Conservation (phyloP, 2,888 invertebrate genomes). For the Trilocha varians region DNA sequence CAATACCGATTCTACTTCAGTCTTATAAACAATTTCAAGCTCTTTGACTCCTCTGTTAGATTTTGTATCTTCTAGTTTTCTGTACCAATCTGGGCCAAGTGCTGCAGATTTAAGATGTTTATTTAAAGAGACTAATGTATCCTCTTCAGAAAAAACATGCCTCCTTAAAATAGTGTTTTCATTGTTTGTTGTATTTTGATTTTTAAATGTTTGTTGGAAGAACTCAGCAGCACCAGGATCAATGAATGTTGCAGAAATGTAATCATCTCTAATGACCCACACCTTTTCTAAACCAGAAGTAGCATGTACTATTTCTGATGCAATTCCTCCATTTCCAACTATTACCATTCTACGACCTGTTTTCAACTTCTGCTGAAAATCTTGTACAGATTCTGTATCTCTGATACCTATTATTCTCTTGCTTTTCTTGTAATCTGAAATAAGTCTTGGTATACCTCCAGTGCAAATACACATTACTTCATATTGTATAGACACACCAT, state of each 20-base stretch:
- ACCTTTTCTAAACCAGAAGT: constrained; percentile 87
- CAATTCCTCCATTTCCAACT: constrained; percentile 98
- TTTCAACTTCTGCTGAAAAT: constrained; percentile 80
- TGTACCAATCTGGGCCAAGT: constrained; percentile 97
- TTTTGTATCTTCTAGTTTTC: constrained; percentile 72
- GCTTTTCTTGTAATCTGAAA: constrained; percentile 72
- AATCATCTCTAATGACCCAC: constrained; percentile 95
- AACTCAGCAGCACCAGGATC: constrained; percentile 97
- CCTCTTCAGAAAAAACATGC: constrained; percentile 78
- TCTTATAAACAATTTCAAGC: constrained; percentile 75
- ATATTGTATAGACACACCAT: constrained; percentile 76
- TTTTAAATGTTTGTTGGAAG: constrained; percentile 75
- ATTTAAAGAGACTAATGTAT: constrained; percentile 42
- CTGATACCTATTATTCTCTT: constrained; percentile 88
- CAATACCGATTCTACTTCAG: constrained; percentile 64
- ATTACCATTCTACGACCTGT: constrained; percentile 82
- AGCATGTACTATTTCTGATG: constrained; percentile 95
- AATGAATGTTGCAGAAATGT: constrained; percentile 94
- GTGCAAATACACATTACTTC: constrained; percentile 91
- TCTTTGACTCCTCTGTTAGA: constrained; percentile 65
- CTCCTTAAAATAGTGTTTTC: constrained; percentile 66
- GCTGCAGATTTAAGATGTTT: constrained; percentile 84
- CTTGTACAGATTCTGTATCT: constrained; percentile 93
- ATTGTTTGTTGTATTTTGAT: constrained; percentile 19
- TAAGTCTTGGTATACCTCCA: constrained; percentile 89